Conservation (phyloP, 2,888 invertebrate species). For the Monoplex corrugatus region DNA sequence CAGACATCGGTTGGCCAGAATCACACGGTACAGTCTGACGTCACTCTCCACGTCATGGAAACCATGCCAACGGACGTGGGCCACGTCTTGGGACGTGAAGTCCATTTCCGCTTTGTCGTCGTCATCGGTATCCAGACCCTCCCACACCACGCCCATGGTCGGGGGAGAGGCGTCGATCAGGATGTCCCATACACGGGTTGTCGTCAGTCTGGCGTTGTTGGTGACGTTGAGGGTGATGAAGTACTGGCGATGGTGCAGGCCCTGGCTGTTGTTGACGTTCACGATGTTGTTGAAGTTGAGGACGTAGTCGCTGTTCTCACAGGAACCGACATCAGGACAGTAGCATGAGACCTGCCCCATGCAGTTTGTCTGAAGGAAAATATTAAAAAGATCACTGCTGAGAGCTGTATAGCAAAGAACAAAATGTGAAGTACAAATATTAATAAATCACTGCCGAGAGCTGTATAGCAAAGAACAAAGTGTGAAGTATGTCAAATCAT, state of each 20-base stretch:
- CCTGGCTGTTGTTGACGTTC: conserved; percentile 52
- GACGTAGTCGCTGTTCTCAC: conserved; percentile 57
- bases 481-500: not conserved
- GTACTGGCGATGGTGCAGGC: conserved; percentile 68
- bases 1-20: conserved; percentile 51
- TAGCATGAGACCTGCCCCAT: conserved; percentile 54
- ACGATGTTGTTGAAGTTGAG: conserved; percentile 59
- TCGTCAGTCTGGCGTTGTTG: conserved; percentile 63
- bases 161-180: conserved; percentile 69
- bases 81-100: conserved; percentile 54
- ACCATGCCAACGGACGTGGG: conserved; percentile 61
- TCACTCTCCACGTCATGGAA: conserved; percentile 66
- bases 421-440: conserved; percentile 26
- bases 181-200: conserved; percentile 61
- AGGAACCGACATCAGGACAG: conserved; percentile 63
- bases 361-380: conserved; percentile 47
- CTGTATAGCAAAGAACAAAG: no score
- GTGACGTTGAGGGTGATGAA: conserved; percentile 63
- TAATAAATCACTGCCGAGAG: not conserved
- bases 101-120: conserved; percentile 58
- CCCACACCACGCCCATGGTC: conserved; percentile 62
- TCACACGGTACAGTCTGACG: conserved; percentile 56
- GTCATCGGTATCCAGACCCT: conserved; percentile 57
- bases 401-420: no score
- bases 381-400: not conserved